A percentile compares a stretch with the other conserved stretches of the same genome.
phyloP scores from a whole-genome alignment of 2,888 invertebrate species.

The Xylocampa areola region DNA sequence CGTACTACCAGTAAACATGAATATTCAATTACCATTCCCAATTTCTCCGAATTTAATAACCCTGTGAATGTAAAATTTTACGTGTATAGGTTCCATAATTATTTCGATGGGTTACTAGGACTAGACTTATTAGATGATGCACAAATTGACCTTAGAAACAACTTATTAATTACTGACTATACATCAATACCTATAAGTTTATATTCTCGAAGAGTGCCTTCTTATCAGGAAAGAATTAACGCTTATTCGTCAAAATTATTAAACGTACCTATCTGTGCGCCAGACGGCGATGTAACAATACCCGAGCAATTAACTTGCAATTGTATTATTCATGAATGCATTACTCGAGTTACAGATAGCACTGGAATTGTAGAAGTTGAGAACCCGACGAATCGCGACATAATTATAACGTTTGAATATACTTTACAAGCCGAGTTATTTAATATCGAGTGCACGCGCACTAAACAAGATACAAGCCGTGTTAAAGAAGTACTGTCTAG shows the following conservation, averaged over 20 bases:
- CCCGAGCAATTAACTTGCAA: constrained; percentile 9
- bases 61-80: background rate
- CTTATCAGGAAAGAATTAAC: constrained; percentile 2
- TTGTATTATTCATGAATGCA: constrained; percentile 5
- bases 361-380: too few species aligned
- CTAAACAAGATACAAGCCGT: too few species aligned
- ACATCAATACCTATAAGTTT: constrained; percentile 13
- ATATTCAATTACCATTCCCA: constrained; percentile 7
- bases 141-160: constrained; percentile 4
- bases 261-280: constrained; percentile 8
- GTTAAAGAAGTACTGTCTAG: too few species aligned
- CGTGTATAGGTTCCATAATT: constrained; percentile 10
- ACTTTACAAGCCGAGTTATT: too few species aligned
- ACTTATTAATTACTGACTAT: constrained; percentile 1
- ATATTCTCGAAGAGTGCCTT: too few species aligned
- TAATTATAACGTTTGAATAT: too few species aligned
- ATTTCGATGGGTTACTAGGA: constrained; percentile 13
- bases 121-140: constrained; percentile 4
- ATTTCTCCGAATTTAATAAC: constrained; percentile 13
- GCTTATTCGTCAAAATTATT: constrained; percentile 10
- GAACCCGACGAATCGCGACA: too few species aligned
- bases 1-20: constrained; percentile 4
- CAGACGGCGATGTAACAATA: constrained; percentile 13
- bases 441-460: too few species aligned
- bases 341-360: too few species aligned